Conservation (phyloP, 2,888 invertebrate genomes). For the Halictus quadricinctus region DNA sequence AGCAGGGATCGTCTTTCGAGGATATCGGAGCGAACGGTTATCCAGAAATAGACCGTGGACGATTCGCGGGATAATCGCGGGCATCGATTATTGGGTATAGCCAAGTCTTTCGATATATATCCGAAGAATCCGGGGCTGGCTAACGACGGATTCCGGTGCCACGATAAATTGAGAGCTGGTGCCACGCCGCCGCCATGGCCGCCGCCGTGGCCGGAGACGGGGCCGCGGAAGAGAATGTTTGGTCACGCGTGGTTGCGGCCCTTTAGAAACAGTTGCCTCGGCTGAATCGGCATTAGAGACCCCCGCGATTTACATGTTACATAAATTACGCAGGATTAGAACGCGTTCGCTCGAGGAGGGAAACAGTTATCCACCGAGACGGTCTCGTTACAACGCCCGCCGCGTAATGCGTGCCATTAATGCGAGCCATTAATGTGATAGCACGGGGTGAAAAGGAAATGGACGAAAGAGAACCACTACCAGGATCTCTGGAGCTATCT, state of each 20-base stretch:
- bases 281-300: slow-evolving; percentile 53
- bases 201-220: slow-evolving; percentile 33
- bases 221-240: slow-evolving; percentile 77
- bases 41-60: slow-evolving; percentile 41
- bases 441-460: background rate
- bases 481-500: background rate
- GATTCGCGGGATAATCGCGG: slow-evolving; percentile 47
- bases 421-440: background rate
- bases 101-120: slow-evolving; percentile 47
- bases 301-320: slow-evolving; percentile 57
- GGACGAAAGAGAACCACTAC: background rate
- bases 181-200: background rate
- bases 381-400: slow-evolving; percentile 62
- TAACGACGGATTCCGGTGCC: slow-evolving; percentile 61
- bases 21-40: background rate
- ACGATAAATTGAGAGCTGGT: slow-evolving; percentile 58
- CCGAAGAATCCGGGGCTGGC: slow-evolving; percentile 48
- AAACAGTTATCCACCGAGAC: slow-evolving; percentile 46
- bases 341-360: slow-evolving; percentile 11
- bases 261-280: slow-evolving; percentile 66
- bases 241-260: slow-evolving; percentile 79
- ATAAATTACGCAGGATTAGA: slow-evolving; percentile 52
- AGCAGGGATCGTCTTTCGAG: background rate
- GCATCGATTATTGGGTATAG: slow-evolving; percentile 46
- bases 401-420: slow-evolving; percentile 17